Percentiles rank a stretch among this genome's conserved stretches.
phyloP scores from a whole-genome alignment of 1,140 invertebrate genomes.

The Drosophila albomicans region DNA sequence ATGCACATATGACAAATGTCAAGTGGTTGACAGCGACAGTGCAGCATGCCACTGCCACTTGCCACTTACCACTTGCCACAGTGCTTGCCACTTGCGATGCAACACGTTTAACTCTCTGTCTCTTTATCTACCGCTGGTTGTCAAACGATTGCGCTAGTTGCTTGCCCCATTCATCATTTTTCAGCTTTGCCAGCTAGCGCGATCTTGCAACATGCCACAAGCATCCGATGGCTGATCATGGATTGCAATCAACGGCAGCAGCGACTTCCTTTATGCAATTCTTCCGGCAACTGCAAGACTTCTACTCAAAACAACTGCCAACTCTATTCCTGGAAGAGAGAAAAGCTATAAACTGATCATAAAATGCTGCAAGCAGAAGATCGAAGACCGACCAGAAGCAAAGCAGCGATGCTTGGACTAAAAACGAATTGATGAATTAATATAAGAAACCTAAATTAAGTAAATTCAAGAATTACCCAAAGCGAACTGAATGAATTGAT shows the following conservation, averaged over 20 bases:
- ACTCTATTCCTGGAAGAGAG: too few relatives aligned
- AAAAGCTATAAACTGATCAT: too few relatives aligned
- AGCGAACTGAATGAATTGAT: too few relatives aligned
- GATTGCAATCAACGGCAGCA: constrained; percentile 2
- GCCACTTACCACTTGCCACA: not conserved
- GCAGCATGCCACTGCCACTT: constrained; percentile 1
- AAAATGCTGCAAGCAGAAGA: too few relatives aligned
- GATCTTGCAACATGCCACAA: constrained; percentile 13
- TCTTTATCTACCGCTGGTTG: not conserved
- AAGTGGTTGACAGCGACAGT: constrained; percentile 24
- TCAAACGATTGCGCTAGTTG: constrained; percentile 6
- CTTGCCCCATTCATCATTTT: constrained; percentile 17
- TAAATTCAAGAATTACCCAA: too few relatives aligned
- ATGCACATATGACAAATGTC: constrained; percentile 42
- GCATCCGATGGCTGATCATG: not conserved
- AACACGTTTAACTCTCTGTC: not conserved
- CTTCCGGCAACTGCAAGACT: not conserved
- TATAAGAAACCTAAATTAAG: too few relatives aligned
- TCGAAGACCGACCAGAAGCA: too few relatives aligned
- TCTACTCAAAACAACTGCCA: too few relatives aligned
- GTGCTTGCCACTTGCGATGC: not conserved
- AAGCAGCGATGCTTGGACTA: too few relatives aligned
- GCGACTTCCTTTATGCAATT: constrained; percentile 6
- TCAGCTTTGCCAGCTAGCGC: not conserved
- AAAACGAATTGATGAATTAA: too few relatives aligned